These are phyloP conservation scores for Eremophila alpestris DNA, from an alignment of 2,797 vertebrate species.

Conservation along the genomic window DNA sequence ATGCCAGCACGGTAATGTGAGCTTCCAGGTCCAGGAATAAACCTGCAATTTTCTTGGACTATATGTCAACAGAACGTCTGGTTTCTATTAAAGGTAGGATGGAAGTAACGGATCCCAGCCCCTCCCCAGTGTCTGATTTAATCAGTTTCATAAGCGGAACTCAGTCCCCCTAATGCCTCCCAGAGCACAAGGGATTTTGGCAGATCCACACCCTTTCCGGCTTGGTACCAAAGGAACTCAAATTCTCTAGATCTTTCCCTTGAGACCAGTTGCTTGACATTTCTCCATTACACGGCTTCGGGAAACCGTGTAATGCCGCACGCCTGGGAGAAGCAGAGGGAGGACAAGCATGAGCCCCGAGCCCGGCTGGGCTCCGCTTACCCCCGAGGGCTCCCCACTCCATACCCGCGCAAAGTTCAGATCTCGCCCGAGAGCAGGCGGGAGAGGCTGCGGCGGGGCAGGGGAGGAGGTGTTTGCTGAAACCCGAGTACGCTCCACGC, in stretches of 20 bases:
- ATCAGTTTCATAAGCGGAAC: conserved; percentile 55
- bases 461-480: neutral
- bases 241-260: conserved; percentile 18
- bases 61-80: conserved; percentile 16
- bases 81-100: conserved; percentile 55
- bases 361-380: neutral
- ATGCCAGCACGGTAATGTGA: neutral
- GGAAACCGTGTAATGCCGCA: neutral
- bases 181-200: conserved; percentile 29
- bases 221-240: neutral
- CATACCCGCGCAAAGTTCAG: neutral
- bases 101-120: conserved; percentile 14
- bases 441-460: neutral
- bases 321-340: neutral
- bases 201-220: conserved; percentile 17
- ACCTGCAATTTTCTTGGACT: neutral
- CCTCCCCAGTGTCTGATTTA: conserved; percentile 41
- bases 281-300: neutral
- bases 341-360: neutral
- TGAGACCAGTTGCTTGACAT: neutral
- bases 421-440: neutral
- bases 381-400: neutral
- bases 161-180: conserved; percentile 32
- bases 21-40: neutral
- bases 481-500: neutral